These are phyloP conservation scores for Drosophila multiciliata DNA, from an alignment of 2,888 invertebrate species.

Conservation along the genomic window DNA sequence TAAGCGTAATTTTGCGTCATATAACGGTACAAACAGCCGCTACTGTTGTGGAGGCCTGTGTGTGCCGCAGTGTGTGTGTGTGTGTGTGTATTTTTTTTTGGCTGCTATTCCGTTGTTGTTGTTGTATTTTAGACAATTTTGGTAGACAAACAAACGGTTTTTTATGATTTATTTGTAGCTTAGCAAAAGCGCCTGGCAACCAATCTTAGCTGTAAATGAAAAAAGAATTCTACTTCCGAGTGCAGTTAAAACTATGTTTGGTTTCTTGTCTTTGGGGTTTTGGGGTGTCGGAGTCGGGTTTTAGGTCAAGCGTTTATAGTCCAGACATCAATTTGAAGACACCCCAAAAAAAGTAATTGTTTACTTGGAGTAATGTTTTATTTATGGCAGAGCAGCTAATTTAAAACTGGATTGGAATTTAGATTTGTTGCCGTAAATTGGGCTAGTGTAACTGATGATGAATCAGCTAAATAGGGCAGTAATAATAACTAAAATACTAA, in stretches of 20 bases:
- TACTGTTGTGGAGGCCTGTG: conserved; percentile 62
- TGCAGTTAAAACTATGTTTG: conserved; percentile 56
- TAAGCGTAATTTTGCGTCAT: conserved; percentile 81
- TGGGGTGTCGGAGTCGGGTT: conserved; percentile 12
- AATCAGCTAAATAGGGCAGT: neutral
- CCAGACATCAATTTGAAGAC: neutral
- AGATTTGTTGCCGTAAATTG: neutral
- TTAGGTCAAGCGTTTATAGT: neutral
- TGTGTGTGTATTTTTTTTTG: conserved; percentile 44
- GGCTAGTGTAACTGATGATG: neutral
- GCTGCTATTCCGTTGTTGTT: conserved; percentile 60
- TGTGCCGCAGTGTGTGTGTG: conserved; percentile 5
- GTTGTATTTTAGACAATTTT: conserved; percentile 78
- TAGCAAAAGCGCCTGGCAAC: conserved; percentile 63
- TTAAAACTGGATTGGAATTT: neutral
- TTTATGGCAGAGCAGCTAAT: neutral
- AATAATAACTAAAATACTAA: conserved; percentile 2
- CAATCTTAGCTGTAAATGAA: conserved; percentile 70
- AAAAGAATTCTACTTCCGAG: conserved; percentile 62
- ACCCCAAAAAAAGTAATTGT: neutral
- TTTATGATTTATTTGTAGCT: conserved; percentile 80
- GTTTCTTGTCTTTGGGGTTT: conserved; percentile 38
- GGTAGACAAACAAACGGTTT: conserved; percentile 81
- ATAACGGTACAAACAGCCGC: conserved; percentile 78
- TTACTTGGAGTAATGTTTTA: neutral